Evolutionary conservation across 2,888 invertebrate genomes (phyloP).

Genomic region (Papilio gigon): DNA sequence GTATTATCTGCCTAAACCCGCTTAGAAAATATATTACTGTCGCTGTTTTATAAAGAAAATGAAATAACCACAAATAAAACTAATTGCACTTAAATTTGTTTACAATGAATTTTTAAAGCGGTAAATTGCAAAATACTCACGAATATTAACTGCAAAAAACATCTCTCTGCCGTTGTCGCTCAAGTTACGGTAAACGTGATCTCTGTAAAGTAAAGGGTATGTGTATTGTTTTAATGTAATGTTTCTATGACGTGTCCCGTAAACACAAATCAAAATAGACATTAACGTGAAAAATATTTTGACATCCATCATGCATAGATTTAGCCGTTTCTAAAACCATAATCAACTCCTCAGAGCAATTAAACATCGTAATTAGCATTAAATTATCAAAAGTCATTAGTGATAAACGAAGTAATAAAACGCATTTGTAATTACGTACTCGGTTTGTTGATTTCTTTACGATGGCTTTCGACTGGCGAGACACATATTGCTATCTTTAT

Average conservation of each 20-base stretch:
- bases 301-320: slow-evolving; percentile 7
- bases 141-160: slow-evolving; percentile 57
- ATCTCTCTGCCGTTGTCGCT: slow-evolving; percentile 54
- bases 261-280: slow-evolving; percentile 18
- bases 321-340: slow-evolving; percentile 5
- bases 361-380: slow-evolving; percentile 7
- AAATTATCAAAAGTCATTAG: slow-evolving; percentile 14
- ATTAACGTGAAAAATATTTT: background rate
- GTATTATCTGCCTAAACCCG: too few species aligned
- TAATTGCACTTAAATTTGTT: too few species aligned
- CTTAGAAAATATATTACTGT: too few species aligned
- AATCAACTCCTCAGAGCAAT: background rate
- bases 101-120: too few species aligned
- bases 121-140: slow-evolving; percentile 56
- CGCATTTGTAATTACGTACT: background rate
- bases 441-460: too few species aligned
- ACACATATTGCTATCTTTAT: too few species aligned
- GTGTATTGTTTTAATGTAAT: slow-evolving; percentile 39
- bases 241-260: slow-evolving; percentile 14
- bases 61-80: too few species aligned
- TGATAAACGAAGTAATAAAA: slow-evolving; percentile 2
- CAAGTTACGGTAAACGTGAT: slow-evolving; percentile 54
- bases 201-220: slow-evolving; percentile 54
- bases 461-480: too few species aligned
- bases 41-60: too few species aligned